A percentile compares a stretch with the other conserved stretches of the same genome.
Conservation (phyloP, 2,888 invertebrate genomes). For the Seira sanloemensis region DNA sequence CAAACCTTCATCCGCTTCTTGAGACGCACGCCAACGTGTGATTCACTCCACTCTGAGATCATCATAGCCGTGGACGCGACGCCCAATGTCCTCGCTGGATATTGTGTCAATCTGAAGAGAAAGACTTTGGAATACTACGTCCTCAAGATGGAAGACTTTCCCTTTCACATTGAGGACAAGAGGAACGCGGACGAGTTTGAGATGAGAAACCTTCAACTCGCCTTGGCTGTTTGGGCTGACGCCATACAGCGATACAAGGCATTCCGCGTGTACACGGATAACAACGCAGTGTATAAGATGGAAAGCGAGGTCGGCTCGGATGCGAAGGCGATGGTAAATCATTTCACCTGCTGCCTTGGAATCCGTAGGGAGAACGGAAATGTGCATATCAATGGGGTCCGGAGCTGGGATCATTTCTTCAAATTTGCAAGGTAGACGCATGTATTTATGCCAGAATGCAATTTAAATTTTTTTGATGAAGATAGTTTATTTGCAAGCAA, state of each 20-base stretch:
- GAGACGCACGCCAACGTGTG: slow-evolving; percentile 19
- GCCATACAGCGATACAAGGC: slow-evolving; percentile 26
- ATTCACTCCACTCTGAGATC: not conserved
- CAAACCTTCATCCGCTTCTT: no score
- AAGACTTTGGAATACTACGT: slow-evolving; percentile 47
- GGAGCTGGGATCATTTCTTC: no score
- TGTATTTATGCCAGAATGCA: no score
- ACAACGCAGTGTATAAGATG: slow-evolving; percentile 28
- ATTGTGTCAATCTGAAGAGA: slow-evolving; percentile 38
- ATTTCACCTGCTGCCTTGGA: slow-evolving; percentile 41
- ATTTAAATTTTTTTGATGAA: no score
- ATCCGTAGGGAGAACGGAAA: not conserved
- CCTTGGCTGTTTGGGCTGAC: slow-evolving; percentile 40
- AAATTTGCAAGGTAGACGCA: no score
- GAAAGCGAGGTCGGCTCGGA: slow-evolving; percentile 12
- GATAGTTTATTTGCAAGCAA: no score
- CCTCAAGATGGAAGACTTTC: slow-evolving; percentile 37
- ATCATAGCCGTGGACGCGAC: slow-evolving; percentile 55
- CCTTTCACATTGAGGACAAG: slow-evolving; percentile 9
- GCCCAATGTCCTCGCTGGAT: slow-evolving; percentile 36
- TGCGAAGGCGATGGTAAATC: slow-evolving; percentile 15
- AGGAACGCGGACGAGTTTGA: slow-evolving; percentile 33
- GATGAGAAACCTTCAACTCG: slow-evolving; percentile 54
- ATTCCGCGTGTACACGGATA: slow-evolving; percentile 52
- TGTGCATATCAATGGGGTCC: not conserved